Conservation (phyloP, 2,797 vertebrate genomes). For the Diglossa cyanea region DNA sequence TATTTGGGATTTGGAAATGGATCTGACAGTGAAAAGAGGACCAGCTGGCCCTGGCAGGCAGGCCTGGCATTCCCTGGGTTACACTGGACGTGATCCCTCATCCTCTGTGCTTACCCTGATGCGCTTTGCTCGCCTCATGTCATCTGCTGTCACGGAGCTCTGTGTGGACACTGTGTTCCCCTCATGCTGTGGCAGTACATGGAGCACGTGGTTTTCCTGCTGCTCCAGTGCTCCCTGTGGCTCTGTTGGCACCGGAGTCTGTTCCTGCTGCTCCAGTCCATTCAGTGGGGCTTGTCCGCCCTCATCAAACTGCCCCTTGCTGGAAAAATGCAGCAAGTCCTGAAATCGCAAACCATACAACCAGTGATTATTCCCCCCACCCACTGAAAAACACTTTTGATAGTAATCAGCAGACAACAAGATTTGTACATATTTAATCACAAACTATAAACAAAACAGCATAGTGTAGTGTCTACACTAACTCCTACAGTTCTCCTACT, state of each 20-base stretch:
- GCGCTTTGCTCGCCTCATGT: slow-evolving; percentile 92
- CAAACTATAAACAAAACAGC: not conserved
- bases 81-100: not conserved
- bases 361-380: slow-evolving; percentile 53
- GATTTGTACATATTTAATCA: not conserved
- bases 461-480: not conserved
- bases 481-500: not conserved
- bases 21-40: not conserved
- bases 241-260: slow-evolving; percentile 56
- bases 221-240: slow-evolving; percentile 63
- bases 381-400: not conserved
- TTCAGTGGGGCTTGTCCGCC: slow-evolving; percentile 78
- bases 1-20: not conserved
- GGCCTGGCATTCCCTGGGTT: not conserved
- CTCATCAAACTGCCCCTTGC: slow-evolving; percentile 86
- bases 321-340: slow-evolving; percentile 86
- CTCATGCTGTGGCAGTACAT: slow-evolving; percentile 79
- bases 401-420: not conserved
- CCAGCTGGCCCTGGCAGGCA: not conserved
- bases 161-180: slow-evolving; percentile 71
- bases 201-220: slow-evolving; percentile 59
- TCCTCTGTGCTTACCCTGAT: slow-evolving; percentile 82
- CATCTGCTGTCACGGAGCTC: slow-evolving; percentile 85
- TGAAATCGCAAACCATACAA: slow-evolving; percentile 72
- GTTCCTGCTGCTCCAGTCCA: slow-evolving; percentile 85